Percentiles rank a stretch among this genome's conserved stretches.
phyloP scores from a whole-genome alignment of 2,888 invertebrate genomes.

The Torymus aiolomorphi region DNA sequence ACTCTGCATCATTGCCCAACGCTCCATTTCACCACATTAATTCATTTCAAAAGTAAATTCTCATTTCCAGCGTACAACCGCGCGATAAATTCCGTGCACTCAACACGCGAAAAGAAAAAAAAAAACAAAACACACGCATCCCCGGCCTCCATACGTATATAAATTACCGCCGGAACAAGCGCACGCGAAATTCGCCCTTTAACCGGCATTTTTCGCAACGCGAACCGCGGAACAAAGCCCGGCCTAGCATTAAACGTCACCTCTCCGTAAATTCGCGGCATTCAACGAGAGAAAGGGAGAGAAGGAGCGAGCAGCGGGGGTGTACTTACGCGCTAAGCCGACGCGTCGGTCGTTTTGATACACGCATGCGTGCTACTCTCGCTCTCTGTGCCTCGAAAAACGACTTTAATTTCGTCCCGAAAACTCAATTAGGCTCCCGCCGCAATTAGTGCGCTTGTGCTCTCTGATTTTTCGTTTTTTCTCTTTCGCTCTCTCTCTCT shows the following conservation, averaged over 20 bases:
- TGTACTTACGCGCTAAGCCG: neutral
- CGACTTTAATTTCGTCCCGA: slow-evolving; percentile 34
- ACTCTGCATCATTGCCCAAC: no score
- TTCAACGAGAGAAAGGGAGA: neutral
- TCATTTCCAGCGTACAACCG: no score
- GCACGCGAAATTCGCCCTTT: no score
- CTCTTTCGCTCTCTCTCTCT: slow-evolving; percentile 7
- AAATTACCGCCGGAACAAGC: no score
- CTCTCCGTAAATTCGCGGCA: no score
- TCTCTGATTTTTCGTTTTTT: slow-evolving; percentile 28
- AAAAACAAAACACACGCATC: no score
- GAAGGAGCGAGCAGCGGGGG: neutral
- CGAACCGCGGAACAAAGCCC: neutral
- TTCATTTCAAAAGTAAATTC: no score
- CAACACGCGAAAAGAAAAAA: no score
- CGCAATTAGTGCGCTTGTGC: slow-evolving; percentile 59
- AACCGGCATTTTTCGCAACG: neutral
- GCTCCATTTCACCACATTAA: no score
- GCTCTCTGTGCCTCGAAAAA: neutral
- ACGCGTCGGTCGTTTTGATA: neutral
- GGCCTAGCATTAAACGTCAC: no score
- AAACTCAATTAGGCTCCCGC: slow-evolving; percentile 59
- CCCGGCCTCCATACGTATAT: no score
- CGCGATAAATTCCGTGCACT: no score
- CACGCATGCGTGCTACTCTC: neutral